Evolutionary conservation across 1,140 invertebrate genomes (phyloP).

Genomic region (Cyclina sinensis): DNA sequence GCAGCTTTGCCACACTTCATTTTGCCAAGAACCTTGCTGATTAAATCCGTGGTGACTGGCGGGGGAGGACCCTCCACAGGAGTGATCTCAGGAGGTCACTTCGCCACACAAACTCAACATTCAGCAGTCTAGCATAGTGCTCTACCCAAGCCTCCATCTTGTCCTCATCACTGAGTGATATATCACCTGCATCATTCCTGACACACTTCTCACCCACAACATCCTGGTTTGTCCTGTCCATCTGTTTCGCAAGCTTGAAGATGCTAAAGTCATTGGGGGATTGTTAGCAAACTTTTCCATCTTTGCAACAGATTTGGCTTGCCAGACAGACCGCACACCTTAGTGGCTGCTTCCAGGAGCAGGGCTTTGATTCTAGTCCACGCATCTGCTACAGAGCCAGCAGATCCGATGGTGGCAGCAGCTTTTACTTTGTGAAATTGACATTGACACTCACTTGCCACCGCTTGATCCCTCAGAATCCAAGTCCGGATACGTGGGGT

Average conservation of each 20-base stretch:
- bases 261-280: constrained; percentile 13
- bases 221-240: constrained; percentile 54
- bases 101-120: constrained; percentile 49
- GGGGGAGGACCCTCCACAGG: constrained; percentile 40
- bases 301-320: constrained; percentile 23
- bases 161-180: constrained; percentile 36
- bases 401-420: too few species aligned
- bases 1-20: constrained; percentile 39
- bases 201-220: constrained; percentile 43
- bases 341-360: too few species aligned
- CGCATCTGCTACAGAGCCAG: too few species aligned
- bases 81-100: constrained; percentile 33
- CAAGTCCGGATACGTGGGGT: too few species aligned
- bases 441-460: too few species aligned
- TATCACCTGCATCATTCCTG: constrained; percentile 36
- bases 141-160: constrained; percentile 48
- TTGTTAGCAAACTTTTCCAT: constrained; percentile 24
- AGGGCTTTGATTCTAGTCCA: too few species aligned
- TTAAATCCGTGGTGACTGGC: not conserved
- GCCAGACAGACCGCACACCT: not conserved
- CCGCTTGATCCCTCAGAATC: too few species aligned
- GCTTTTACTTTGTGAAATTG: too few species aligned
- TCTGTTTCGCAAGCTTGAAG: constrained; percentile 42
- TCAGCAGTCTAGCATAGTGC: constrained; percentile 36
- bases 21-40: not conserved